Conservation (phyloP, 2,888 invertebrate species). For the Poecilobothrus nobilitatus region DNA sequence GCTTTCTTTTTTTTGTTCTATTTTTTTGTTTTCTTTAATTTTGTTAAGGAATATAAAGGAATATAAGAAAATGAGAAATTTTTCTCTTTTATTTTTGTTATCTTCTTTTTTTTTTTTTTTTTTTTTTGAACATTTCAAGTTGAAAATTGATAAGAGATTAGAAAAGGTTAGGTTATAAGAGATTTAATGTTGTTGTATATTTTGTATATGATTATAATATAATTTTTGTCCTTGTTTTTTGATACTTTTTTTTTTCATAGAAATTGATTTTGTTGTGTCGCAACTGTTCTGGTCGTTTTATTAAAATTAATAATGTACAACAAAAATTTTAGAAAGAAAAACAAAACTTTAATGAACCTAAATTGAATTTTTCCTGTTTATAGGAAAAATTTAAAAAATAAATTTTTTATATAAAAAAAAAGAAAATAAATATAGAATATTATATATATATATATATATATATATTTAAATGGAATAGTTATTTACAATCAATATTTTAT, state of each 20-base stretch:
- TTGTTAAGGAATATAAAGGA: not conserved
- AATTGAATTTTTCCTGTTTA: not conserved
- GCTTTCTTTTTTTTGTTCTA: not conserved
- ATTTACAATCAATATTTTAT: too few species aligned
- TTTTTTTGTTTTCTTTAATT: not conserved
- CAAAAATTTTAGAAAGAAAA: not conserved
- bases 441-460: too few species aligned
- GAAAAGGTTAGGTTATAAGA: not conserved
- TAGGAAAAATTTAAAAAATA: too few species aligned
- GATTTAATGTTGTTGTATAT: not conserved
- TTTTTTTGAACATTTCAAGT: not conserved
- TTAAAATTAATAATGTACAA: not conserved
- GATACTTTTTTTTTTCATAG: not conserved
- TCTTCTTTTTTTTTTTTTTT: too few species aligned
- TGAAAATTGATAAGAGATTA: slow-evolving; percentile 4
- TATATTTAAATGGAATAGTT: too few species aligned
- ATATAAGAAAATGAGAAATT: not conserved
- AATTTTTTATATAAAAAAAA: too few species aligned
- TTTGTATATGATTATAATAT: too few species aligned
- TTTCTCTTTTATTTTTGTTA: too few species aligned
- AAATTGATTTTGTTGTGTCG: not conserved
- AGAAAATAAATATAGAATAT: too few species aligned
- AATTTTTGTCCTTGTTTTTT: not conserved
- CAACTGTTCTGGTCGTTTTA: not conserved
- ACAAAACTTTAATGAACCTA: not conserved